Percentiles rank a stretch among this genome's conserved stretches.
Evolutionary conservation across 2,113 vertebrate genomes (phyloP).

Genomic region (Dicentrarchus labrax): DNA sequence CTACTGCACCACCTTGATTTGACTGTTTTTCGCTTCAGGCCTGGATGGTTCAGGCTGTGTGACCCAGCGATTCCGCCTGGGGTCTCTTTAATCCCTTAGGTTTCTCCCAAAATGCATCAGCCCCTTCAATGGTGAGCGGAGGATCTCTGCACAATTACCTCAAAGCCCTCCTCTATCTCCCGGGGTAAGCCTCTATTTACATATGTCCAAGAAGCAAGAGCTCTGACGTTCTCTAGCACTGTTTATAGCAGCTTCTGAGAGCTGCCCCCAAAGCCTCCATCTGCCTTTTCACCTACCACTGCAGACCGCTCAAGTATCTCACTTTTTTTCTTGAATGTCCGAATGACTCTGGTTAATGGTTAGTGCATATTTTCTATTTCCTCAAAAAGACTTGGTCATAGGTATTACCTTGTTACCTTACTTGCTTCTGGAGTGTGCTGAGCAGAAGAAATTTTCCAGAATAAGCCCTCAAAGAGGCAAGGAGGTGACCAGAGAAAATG

Average conservation of each 20-base stretch:
- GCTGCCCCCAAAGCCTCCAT: slow-evolving; percentile 33
- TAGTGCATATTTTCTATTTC: background rate
- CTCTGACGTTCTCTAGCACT: slow-evolving; percentile 33
- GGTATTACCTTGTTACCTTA: background rate
- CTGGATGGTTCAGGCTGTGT: slow-evolving; percentile 51
- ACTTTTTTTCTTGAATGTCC: background rate
- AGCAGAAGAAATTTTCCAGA: slow-evolving; percentile 6
- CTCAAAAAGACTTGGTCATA: background rate
- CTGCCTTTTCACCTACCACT: slow-evolving; percentile 25
- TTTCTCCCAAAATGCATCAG: slow-evolving; percentile 58
- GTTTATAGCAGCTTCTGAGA: slow-evolving; percentile 50
- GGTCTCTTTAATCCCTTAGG: slow-evolving; percentile 62
- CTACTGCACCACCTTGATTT: slow-evolving; percentile 47
- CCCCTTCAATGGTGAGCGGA: slow-evolving; percentile 44
- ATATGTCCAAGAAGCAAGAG: slow-evolving; percentile 64
- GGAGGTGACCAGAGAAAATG: slow-evolving; percentile 55
- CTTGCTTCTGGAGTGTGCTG: background rate
- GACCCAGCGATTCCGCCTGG: slow-evolving; percentile 52
- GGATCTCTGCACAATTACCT: slow-evolving; percentile 77
- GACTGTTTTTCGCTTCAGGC: slow-evolving; percentile 51
- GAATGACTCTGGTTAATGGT: background rate
- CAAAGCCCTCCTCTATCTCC: slow-evolving; percentile 65
- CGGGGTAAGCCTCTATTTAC: slow-evolving; percentile 78
- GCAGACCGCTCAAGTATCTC: slow-evolving; percentile 40
- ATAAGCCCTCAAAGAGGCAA: slow-evolving; percentile 45